Percentiles rank a stretch among this genome's conserved stretches.
These are phyloP conservation scores for Vanessa atalanta DNA, from an alignment of 1,140 invertebrate genomes.

Conservation along the genomic window DNA sequence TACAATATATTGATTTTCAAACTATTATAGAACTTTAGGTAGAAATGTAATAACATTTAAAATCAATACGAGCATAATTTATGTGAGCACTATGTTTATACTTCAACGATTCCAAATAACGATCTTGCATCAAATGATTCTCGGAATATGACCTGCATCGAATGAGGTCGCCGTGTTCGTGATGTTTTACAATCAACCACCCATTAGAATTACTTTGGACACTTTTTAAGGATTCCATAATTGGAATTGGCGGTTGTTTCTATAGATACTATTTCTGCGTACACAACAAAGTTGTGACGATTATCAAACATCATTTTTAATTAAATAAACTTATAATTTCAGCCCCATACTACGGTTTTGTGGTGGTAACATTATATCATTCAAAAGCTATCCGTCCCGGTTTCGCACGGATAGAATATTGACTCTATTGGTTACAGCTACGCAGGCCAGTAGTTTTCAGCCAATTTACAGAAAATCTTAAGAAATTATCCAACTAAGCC, in stretches of 20 bases:
- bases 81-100: background rate
- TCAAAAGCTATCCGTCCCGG: too few species aligned
- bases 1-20: too few species aligned
- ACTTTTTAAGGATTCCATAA: slow-evolving; percentile 5
- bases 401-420: too few species aligned
- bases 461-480: too few species aligned
- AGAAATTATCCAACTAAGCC: too few species aligned
- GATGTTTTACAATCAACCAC: slow-evolving; percentile 12
- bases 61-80: slow-evolving; percentile 19
- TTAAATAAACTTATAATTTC: background rate
- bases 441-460: too few species aligned
- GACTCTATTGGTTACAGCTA: too few species aligned
- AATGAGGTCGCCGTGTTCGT: slow-evolving; percentile 37
- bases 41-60: background rate
- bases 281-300: background rate
- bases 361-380: too few species aligned
- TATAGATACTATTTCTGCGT: background rate
- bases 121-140: slow-evolving; percentile 41
- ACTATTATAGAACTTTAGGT: too few species aligned
- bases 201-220: background rate
- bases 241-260: background rate
- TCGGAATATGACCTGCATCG: slow-evolving; percentile 37
- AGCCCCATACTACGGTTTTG: background rate
- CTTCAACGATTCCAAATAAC: slow-evolving; percentile 28
- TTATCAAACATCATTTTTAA: too few species aligned